Conservation (phyloP, 2,113 vertebrate genomes). For the Trogon melanurus region DNA sequence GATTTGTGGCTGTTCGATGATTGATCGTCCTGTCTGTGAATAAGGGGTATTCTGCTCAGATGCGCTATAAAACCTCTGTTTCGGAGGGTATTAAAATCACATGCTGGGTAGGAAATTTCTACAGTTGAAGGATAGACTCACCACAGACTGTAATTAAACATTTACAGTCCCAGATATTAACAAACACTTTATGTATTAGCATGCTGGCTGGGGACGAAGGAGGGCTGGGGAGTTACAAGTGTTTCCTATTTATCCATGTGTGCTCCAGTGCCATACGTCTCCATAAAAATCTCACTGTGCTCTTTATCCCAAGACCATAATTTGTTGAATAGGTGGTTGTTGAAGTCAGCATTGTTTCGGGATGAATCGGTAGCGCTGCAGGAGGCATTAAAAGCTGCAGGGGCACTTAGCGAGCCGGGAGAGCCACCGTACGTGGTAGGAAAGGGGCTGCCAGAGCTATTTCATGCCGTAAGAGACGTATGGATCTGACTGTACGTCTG, state of each 20-base stretch:
- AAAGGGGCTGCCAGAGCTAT: neutral
- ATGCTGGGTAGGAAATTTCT: conserved; percentile 22
- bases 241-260: neutral
- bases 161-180: conserved; percentile 38
- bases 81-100: conserved; percentile 43
- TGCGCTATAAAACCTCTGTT: conserved; percentile 34
- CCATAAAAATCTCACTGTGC: neutral
- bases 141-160: conserved; percentile 35
- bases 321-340: neutral
- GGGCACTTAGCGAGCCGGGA: neutral
- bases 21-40: conserved; percentile 18
- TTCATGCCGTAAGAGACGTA: neutral
- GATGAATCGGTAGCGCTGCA: neutral
- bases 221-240: neutral
- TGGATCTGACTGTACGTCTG: fast-evolving
- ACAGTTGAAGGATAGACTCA: conserved; percentile 17
- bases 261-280: neutral
- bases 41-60: neutral
- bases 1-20: neutral
- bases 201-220: neutral
- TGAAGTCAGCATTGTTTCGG: neutral
- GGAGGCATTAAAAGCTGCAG: neutral
- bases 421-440: fast-evolving
- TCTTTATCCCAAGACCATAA: neutral
- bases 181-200: neutral